Conservation (phyloP, 1,140 invertebrate species). For the Yoshiicerus persimilis region DNA sequence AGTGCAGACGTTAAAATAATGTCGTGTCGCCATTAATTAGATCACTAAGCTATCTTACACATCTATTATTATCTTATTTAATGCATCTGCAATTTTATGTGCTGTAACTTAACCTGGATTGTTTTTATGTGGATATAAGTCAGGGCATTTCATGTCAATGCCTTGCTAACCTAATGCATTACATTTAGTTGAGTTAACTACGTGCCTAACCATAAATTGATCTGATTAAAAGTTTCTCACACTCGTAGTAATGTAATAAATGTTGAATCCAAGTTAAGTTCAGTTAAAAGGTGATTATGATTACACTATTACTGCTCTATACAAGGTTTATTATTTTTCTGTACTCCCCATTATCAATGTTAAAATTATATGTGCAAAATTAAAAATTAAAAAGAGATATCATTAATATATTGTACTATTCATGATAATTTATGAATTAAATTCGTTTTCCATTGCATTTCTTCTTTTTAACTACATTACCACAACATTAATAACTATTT, state of each 20-base stretch:
- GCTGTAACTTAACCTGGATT: neutral
- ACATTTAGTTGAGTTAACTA: neutral
- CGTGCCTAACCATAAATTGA: neutral
- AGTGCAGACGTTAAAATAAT: neutral
- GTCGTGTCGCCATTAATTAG: neutral
- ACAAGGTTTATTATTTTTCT: too few relatives aligned
- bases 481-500: neutral
- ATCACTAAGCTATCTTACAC: neutral
- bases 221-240: neutral
- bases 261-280: neutral
- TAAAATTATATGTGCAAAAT: too few relatives aligned
- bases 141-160: neutral
- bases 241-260: too few relatives aligned
- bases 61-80: neutral
- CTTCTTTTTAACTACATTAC: neutral
- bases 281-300: neutral
- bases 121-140: neutral
- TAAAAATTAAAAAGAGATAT: neutral
- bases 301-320: too few relatives aligned
- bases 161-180: neutral
- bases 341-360: neutral
- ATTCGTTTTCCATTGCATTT: neutral
- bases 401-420: neutral
- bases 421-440: neutral
- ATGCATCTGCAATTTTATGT: conserved; percentile 15